Percentiles rank a stretch among this genome's conserved stretches.
Evolutionary conservation across 2,797 vertebrate species (phyloP).

Genomic region (Argyrosomus regius): DNA sequence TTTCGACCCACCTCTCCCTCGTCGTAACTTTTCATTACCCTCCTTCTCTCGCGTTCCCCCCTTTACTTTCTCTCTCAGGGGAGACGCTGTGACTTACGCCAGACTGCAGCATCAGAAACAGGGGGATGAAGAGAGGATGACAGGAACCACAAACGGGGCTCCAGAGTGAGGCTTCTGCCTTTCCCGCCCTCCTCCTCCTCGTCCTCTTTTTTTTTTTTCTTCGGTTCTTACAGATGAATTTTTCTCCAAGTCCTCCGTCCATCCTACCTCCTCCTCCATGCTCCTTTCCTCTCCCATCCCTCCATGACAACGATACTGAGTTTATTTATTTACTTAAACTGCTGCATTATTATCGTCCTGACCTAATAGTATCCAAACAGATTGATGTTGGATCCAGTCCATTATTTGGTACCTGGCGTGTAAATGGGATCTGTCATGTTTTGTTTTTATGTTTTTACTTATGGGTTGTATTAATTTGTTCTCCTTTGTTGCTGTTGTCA

Average conservation of each 20-base stretch:
- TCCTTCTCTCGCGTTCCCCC: constrained; percentile 11
- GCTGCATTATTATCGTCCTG: constrained; percentile 37
- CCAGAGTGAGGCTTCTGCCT: constrained; percentile 79
- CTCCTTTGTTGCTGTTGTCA: constrained; percentile 20
- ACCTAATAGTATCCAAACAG: constrained; percentile 20
- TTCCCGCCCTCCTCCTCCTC: neutral
- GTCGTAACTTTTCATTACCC: constrained; percentile 40
- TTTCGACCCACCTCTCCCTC: constrained; percentile 31
- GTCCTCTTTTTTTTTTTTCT: neutral
- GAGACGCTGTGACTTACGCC: constrained; percentile 93
- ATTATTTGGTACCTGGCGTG: constrained; percentile 46
- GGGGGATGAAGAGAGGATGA: constrained; percentile 90
- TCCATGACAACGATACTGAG: constrained; percentile 14
- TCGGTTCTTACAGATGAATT: constrained; percentile 21
- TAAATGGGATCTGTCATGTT: constrained; percentile 25
- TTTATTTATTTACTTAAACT: constrained; percentile 57
- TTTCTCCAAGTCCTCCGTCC: constrained; percentile 21
- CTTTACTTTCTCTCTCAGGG: constrained; percentile 81
- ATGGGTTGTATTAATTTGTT: constrained; percentile 35
- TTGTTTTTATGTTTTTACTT: constrained; percentile 33
- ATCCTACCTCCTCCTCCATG: constrained; percentile 33
- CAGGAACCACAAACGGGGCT: constrained; percentile 82
- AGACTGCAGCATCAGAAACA: constrained; percentile 93
- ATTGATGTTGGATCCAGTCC: constrained; percentile 32
- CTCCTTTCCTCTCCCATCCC: constrained; percentile 10